phyloP scores from a whole-genome alignment of 2,113 vertebrate genomes.

The Erythrocebus patas region DNA sequence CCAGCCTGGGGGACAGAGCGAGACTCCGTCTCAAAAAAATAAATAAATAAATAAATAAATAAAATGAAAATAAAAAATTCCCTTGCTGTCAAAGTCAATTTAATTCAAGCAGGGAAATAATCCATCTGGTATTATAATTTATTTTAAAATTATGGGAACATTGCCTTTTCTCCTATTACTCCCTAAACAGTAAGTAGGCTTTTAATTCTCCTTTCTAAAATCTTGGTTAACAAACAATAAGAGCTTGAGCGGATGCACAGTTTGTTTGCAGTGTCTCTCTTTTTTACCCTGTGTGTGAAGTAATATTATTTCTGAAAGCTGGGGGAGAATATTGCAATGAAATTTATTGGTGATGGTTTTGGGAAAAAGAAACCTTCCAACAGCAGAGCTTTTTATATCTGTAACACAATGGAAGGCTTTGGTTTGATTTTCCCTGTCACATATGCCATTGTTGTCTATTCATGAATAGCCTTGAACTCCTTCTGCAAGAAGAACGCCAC shows the following conservation, averaged over 20 bases:
- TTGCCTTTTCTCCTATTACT: conserved; percentile 1
- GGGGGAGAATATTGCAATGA: background rate
- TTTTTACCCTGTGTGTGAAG: background rate
- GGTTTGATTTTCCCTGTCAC: background rate
- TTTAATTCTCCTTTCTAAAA: background rate
- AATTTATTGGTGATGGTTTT: background rate
- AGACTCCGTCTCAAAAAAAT: too few species aligned
- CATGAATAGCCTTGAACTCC: background rate
- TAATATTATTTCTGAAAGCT: background rate
- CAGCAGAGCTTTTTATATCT: background rate
- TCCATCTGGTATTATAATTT: background rate
- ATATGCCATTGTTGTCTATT: background rate
- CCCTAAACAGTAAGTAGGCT: background rate
- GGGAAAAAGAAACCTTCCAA: background rate
- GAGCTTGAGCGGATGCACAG: background rate
- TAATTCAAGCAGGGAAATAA: conserved; percentile 19
- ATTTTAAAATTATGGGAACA: conserved; percentile 34
- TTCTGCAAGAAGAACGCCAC: background rate
- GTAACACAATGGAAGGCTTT: background rate
- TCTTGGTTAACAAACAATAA: background rate
- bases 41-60: background rate
- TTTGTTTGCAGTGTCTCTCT: background rate
- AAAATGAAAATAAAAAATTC: background rate
- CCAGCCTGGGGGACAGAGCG: too few species aligned
- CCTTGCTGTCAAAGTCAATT: conserved; percentile 23